A percentile compares a stretch with the other conserved stretches of the same genome.
These are phyloP conservation scores for Scrobipalpa costella DNA, from an alignment of 2,888 invertebrate species.

Conservation along the genomic window DNA sequence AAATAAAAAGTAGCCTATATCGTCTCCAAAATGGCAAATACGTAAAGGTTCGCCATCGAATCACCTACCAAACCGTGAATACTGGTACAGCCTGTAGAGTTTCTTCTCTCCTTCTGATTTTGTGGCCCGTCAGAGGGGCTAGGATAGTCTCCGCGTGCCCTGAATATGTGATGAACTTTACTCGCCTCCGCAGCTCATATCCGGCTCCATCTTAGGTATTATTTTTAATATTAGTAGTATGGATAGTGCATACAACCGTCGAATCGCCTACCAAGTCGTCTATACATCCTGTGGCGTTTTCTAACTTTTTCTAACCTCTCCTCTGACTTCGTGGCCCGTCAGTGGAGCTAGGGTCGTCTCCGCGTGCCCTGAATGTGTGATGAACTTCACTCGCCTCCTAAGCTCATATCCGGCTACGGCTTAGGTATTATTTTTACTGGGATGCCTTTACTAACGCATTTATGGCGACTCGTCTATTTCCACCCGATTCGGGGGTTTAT, in stretches of 20 bases:
- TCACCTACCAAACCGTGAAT: too few species aligned
- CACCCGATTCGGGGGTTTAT: constrained; percentile 34
- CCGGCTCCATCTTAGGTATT: constrained; percentile 46
- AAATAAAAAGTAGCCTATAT: too few species aligned
- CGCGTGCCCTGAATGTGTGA: constrained; percentile 56
- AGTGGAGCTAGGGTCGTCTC: constrained; percentile 40
- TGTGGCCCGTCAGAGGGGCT: constrained; percentile 27
- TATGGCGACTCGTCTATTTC: constrained; percentile 37
- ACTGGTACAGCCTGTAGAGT: too few species aligned
- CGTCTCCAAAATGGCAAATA: too few species aligned
- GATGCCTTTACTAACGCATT: constrained; percentile 47
- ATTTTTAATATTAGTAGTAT: constrained; percentile 42
- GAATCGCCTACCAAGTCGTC: too few species aligned
- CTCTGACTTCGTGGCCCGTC: constrained; percentile 11
- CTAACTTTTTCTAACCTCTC: not conserved
- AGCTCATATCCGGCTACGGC: constrained; percentile 60
- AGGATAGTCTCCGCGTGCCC: constrained; percentile 48
- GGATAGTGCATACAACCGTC: too few species aligned
- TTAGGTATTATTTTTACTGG: constrained; percentile 46
- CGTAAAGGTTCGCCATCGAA: too few species aligned
- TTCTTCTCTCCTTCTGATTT: not conserved
- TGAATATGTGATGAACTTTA: constrained; percentile 53
- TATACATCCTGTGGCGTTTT: too few species aligned
- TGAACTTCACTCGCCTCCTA: constrained; percentile 42
- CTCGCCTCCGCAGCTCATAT: constrained; percentile 56